A percentile compares a stretch with the other conserved stretches of the same genome.
Conservation (phyloP, 2,113 vertebrate species). For the Eclectus roratus region DNA sequence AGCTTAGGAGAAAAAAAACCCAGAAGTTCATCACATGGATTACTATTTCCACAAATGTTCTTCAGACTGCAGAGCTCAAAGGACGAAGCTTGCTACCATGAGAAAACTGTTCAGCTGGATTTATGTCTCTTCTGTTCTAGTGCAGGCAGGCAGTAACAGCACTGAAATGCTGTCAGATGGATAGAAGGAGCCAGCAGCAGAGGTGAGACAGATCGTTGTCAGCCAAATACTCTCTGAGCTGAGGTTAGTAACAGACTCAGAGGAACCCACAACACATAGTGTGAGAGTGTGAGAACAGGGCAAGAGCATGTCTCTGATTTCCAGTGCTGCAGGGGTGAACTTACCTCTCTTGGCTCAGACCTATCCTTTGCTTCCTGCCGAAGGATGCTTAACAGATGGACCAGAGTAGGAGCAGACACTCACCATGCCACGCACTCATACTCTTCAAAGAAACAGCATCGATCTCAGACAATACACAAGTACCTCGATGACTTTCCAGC, state of each 20-base stretch:
- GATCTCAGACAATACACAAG: neutral
- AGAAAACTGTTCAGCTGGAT: neutral
- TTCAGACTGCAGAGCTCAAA: neutral
- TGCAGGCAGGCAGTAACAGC: neutral
- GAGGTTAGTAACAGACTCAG: neutral
- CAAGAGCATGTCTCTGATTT: accelerated
- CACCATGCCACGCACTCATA: accelerated
- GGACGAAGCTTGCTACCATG: neutral
- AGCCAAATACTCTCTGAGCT: neutral
- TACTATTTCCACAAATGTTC: neutral
- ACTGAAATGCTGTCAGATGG: neutral
- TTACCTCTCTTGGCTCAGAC: neutral
- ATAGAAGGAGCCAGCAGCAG: neutral
- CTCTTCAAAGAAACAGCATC: neutral
- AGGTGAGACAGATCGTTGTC: neutral
- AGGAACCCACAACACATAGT: neutral
- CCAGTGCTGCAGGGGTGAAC: neutral
- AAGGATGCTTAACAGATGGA: neutral
- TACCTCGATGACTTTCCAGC: neutral
- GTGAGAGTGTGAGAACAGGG: neutral
- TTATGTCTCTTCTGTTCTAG: neutral
- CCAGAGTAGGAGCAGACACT: neutral
- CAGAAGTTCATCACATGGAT: neutral
- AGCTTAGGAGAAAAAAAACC: neutral
- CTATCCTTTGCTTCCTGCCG: neutral